Evolutionary conservation across 23 tunicate species (phyloP).

Genomic region (Halocynthia aurantium): DNA sequence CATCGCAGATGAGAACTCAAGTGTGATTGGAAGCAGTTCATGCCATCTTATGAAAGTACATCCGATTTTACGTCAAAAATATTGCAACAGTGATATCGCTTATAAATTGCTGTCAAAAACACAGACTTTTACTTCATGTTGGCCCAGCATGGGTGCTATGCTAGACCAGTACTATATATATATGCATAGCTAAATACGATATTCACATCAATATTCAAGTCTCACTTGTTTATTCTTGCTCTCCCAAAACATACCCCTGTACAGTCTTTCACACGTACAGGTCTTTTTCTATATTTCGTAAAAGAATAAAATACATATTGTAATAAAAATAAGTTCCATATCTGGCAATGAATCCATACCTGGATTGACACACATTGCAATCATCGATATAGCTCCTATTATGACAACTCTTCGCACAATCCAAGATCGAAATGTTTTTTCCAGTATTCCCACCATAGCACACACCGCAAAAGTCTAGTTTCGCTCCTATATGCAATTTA

Average conservation of each 20-base stretch:
- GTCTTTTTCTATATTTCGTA: neutral
- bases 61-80: too few species aligned
- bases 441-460: constrained; percentile 34
- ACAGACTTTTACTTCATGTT: too few species aligned
- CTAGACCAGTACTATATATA: too few species aligned
- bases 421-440: constrained; percentile 8
- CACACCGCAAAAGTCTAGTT: constrained; percentile 22
- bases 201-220: neutral
- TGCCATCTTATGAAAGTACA: too few species aligned
- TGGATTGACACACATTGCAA: constrained; percentile 30
- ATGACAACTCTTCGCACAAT: constrained; percentile 25
- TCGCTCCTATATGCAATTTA: constrained; percentile 8
- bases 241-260: constrained; percentile 28
- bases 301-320: neutral
- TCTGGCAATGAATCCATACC: neutral
- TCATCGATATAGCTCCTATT: constrained; percentile 27
- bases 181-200: neutral
- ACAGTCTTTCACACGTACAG: constrained; percentile 27
- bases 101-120: too few species aligned
- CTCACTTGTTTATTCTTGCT: constrained; percentile 29
- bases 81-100: too few species aligned
- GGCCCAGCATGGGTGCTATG: too few species aligned
- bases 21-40: too few species aligned
- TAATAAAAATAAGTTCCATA: neutral
- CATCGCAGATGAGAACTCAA: too few species aligned